Evolutionary conservation across 2,113 vertebrate species (phyloP), one percentile per base, ranked within the genome.

Genomic region (Oriolus oriolus): DNA sequence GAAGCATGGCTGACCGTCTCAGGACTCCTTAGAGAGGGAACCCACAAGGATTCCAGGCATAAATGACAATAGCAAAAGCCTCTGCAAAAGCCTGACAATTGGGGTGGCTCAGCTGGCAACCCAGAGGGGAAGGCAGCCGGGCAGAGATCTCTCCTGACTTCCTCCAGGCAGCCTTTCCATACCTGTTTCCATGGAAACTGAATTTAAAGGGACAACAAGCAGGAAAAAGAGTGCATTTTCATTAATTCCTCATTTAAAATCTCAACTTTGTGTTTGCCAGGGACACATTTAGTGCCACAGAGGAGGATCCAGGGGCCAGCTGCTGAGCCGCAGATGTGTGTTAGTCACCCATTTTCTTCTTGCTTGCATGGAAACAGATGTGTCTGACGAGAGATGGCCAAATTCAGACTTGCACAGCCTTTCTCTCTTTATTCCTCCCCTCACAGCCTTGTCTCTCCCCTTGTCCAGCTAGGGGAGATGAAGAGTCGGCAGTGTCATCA

Each of bases 131-230:
- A 80, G 41, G 27, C 8, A 0, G 69, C 59, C 60, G 54, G 42
- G 78, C 85, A 73, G 92, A 79, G 35, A 89, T 92, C 59, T 86
- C 64, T 94, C 70, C 84, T 39, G 50, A 10, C 65, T 93, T 73
- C 35, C 74, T 94, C 45, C 63, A 90, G 66, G 75, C 75, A 92
- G 90, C 63, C 66, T 94, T 71, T 94, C 66, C 66, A 56, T 76
- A 71, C 33, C 52, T 0, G 93, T 97, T 96, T 93, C 96, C 89
- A 93, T 89, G 91, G 96, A 90, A 96, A 97, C 93, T 44, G 84
- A 50, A 91, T 92, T 95, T 92, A 84, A 90, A 93, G 84, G 56
- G 69, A 84, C 91, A 89, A 78, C 60, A 83, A 89, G 76, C 68
- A 89, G 80, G 84, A 54, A 90, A 90, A 93, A 74, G 19, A 84